These are phyloP conservation scores for Lamellibrachia columna DNA, from an alignment of 2,888 invertebrate genomes.

Conservation along the genomic window DNA sequence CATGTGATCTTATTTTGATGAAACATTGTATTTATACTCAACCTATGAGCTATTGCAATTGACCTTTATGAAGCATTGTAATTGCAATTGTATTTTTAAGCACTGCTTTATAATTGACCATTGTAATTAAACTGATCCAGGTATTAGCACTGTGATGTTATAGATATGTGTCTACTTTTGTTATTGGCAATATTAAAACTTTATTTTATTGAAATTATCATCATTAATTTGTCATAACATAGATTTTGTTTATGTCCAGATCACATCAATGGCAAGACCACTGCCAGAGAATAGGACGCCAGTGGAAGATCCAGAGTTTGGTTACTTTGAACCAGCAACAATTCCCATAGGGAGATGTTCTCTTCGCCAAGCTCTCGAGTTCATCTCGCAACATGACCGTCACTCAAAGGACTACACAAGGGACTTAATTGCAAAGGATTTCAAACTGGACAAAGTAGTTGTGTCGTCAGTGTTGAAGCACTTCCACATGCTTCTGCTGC, in stretches of 20 bases:
- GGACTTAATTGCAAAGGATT: constrained; percentile 75
- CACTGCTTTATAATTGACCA: no score
- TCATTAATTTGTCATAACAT: not conserved
- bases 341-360: constrained; percentile 75
- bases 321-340: constrained; percentile 75
- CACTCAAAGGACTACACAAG: constrained; percentile 73
- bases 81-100: no score
- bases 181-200: no score
- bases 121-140: no score
- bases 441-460: constrained; percentile 75
- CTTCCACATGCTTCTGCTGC: constrained; percentile 76
- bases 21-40: not conserved
- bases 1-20: no score
- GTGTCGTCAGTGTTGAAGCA: constrained; percentile 74
- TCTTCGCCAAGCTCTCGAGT: constrained; percentile 73
- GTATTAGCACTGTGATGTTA: no score
- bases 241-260: constrained; percentile 22
- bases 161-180: no score
- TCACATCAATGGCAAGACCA: constrained; percentile 18
- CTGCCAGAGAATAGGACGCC: constrained; percentile 33
- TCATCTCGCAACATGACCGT: constrained; percentile 74
- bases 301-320: constrained; percentile 72
- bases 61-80: no score
- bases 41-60: not conserved
- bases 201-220: no score